Conservation (phyloP, 1,140 invertebrate species). For the Achatina immaculata region DNA sequence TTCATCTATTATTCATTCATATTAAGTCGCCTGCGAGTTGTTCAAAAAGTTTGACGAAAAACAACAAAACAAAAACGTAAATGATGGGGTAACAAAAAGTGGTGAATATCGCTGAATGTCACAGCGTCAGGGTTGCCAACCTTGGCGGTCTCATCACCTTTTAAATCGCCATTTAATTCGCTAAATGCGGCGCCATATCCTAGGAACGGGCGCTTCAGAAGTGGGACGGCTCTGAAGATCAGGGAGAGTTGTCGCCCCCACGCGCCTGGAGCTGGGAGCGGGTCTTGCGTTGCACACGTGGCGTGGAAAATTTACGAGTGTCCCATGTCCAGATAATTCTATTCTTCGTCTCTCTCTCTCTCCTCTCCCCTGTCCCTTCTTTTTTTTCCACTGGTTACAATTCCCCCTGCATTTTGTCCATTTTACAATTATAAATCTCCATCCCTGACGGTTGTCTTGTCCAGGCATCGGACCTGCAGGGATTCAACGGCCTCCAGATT, state of each 20-base stretch:
- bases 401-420: background rate
- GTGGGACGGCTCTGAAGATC: too few relatives aligned
- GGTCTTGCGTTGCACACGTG: background rate
- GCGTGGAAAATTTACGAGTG: background rate
- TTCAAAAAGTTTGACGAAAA: too few relatives aligned
- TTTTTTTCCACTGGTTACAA: background rate
- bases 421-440: slow-evolving; percentile 9
- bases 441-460: background rate
- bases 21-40: too few relatives aligned
- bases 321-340: background rate
- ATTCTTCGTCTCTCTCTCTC: background rate
- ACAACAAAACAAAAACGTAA: too few relatives aligned
- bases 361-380: background rate
- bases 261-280: background rate
- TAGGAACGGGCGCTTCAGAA: too few relatives aligned
- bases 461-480: background rate
- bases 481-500: background rate
- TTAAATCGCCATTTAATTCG: background rate
- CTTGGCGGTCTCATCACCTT: too few relatives aligned
- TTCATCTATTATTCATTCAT: too few relatives aligned
- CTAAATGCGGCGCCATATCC: too few relatives aligned
- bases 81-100: too few relatives aligned
- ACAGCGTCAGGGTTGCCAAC: too few relatives aligned
- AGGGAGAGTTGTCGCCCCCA: background rate
- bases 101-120: too few relatives aligned